Evolutionary conservation across 2,888 invertebrate species (phyloP).

Genomic region (Dynastes hyllus): DNA sequence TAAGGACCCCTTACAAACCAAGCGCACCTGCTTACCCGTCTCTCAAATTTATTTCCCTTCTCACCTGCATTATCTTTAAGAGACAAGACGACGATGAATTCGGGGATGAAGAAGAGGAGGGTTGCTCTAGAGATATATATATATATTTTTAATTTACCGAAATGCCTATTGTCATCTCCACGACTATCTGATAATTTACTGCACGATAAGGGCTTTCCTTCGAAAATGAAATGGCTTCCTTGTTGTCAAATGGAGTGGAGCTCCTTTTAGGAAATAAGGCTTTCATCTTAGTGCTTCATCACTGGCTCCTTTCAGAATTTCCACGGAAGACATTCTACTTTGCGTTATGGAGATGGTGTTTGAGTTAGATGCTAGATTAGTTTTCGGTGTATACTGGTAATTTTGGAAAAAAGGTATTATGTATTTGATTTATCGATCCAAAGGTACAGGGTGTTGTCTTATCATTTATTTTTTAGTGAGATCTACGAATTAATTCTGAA

Average conservation of each 20-base stretch:
- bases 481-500: too few species aligned
- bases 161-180: constrained; percentile 9
- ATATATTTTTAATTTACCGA: background rate
- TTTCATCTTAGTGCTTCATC: background rate
- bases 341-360: too few species aligned
- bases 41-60: too few species aligned
- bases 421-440: too few species aligned
- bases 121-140: background rate
- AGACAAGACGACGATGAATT: too few species aligned
- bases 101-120: background rate
- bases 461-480: too few species aligned
- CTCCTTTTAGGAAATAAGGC: background rate
- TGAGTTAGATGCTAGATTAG: background rate
- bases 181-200: background rate
- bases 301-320: background rate
- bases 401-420: too few species aligned
- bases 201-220: background rate
- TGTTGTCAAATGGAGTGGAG: background rate
- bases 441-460: too few species aligned
- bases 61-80: too few species aligned
- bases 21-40: too few species aligned
- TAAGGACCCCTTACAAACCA: too few species aligned
- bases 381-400: background rate
- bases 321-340: too few species aligned
- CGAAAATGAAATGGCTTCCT: background rate